A percentile compares a stretch with the other conserved stretches of the same genome.
Conservation (phyloP, 2,888 invertebrate genomes). For the Adelognathus sp. region DNA sequence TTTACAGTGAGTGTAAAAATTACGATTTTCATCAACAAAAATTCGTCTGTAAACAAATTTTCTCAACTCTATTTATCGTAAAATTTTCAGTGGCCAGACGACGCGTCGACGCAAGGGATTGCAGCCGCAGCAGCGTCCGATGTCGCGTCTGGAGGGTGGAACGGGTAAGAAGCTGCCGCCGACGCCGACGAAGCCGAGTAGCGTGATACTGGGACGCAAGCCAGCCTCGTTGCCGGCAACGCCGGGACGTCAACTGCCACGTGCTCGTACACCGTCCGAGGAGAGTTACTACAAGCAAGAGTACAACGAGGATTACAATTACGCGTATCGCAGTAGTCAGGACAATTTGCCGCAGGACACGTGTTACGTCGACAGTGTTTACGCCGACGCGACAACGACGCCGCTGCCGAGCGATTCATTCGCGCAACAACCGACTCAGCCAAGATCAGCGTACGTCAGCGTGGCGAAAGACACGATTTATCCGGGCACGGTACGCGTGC, state of each 20-base stretch:
- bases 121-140: slow-evolving; percentile 74
- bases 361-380: slow-evolving; percentile 61
- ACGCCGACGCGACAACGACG: slow-evolving; percentile 62
- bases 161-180: slow-evolving; percentile 79
- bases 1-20: too few species aligned
- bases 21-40: background rate
- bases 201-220: slow-evolving; percentile 72
- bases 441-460: slow-evolving; percentile 36
- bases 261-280: slow-evolving; percentile 75
- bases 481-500: slow-evolving; percentile 61
- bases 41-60: background rate
- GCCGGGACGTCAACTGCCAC: slow-evolving; percentile 83
- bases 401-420: slow-evolving; percentile 24
- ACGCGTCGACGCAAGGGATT: slow-evolving; percentile 72
- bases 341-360: slow-evolving; percentile 83
- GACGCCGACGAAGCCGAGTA: slow-evolving; percentile 78
- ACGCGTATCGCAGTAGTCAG: slow-evolving; percentile 87
- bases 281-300: slow-evolving; percentile 81
- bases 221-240: slow-evolving; percentile 83
- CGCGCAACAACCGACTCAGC: slow-evolving; percentile 15
- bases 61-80: background rate
- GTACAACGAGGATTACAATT: slow-evolving; percentile 88
- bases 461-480: slow-evolving; percentile 49
- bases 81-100: slow-evolving; percentile 65
- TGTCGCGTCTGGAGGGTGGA: slow-evolving; percentile 74